Base-by-base conservation (phyloP, 2,113 vertebrate genomes). In the Ophthalmolycus amberensis region DNA sequence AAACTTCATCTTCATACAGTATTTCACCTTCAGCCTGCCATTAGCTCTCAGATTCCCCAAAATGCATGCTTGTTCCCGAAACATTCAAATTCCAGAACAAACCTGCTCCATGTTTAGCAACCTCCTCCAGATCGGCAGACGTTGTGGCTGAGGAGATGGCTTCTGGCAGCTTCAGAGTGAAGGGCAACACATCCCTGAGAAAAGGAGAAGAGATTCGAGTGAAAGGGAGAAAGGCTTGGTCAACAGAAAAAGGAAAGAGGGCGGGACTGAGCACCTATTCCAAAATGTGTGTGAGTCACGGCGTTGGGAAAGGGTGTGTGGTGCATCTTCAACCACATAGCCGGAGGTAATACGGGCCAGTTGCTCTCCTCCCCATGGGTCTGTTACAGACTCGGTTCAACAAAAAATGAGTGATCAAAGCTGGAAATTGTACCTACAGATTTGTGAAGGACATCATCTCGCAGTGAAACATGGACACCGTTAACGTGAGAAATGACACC, bases 101-200 rank as follows among this genome's bases (percentile, higher is more conserved):
- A 95, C 95, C 92, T 94, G 90, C 65, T 94, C 97, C 97, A 46
- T 97, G 93, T 85, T 97, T 96, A 79, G 96, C 95, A 64, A 98
- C 88, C 80, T 96, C 94, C 91, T 97, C 96, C 14, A 98, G 96
- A 59, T 97, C 95, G 73, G 94, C 91, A 83, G 96, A 95, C 0
- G 96, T 97, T 86, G 94, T 96, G 85, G 98, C 96, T 89, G 95
- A 83, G 79, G 95, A 85, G 70, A 99, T 95, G 73, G 95, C 94
- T 78, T 96, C 95, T 44, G 97, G 98, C 70, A 99, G 92, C 92
- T 96, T 98, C 93, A 99, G 93, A 20, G 96, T 97, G 88, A 97
- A 98, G 0, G 98, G 98, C 80, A 99, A 93, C 80, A 99, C 97
- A 44, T 99, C 98, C 89, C 98, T 99, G 54, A 68, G 70, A 60